Percentiles rank a stretch among this genome's conserved stretches.
These are phyloP conservation scores for Branchellion lobata DNA, from an alignment of 2,888 invertebrate species.

Conservation along the genomic window DNA sequence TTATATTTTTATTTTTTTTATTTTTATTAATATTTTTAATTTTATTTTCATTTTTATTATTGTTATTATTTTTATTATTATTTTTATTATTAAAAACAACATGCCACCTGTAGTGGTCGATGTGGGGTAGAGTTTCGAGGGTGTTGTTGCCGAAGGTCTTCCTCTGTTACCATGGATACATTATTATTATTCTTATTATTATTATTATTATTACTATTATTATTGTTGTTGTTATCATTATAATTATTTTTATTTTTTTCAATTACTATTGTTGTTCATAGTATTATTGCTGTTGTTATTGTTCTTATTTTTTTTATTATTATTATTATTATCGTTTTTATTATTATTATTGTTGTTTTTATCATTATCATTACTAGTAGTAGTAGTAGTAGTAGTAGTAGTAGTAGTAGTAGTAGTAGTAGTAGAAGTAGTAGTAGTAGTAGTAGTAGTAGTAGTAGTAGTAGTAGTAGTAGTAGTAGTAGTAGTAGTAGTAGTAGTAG, in stretches of 20 bases:
- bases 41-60: background rate
- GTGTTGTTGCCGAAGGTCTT: slow-evolving; percentile 65
- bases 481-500: slow-evolving; percentile 3
- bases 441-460: slow-evolving; percentile 2
- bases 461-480: background rate
- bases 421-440: slow-evolving; percentile 9
- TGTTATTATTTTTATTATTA: background rate
- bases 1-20: background rate
- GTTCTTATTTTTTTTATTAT: too few species aligned
- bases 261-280: too few species aligned
- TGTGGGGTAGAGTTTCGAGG: slow-evolving; percentile 76
- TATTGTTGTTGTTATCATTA: background rate
- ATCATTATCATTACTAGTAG: background rate
- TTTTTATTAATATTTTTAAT: background rate
- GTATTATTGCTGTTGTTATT: too few species aligned
- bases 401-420: background rate
- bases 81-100: slow-evolving; percentile 38
- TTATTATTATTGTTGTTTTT: background rate
- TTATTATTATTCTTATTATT: too few species aligned
- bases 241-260: too few species aligned
- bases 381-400: background rate
- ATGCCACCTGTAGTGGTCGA: slow-evolving; percentile 65
- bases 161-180: background rate
- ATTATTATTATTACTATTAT: slow-evolving; percentile 4
- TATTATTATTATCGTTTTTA: background rate